Conservation (phyloP, 2,797 vertebrate species). For the Eurystomus glaucurus region DNA sequence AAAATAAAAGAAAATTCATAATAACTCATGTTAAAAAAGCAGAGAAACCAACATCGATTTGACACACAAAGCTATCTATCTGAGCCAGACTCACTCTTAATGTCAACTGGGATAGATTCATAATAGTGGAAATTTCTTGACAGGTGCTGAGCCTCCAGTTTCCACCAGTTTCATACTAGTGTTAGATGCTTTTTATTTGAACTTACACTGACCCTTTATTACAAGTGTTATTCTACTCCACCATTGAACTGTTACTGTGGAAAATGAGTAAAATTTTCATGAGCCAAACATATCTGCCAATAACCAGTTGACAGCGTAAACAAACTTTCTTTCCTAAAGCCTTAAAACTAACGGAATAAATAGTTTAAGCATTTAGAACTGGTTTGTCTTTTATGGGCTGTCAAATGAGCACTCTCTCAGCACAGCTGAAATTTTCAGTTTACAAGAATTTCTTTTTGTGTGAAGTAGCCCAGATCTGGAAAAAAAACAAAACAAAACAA, state of each 20-base stretch:
- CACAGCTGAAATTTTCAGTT: background rate
- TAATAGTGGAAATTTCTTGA: background rate
- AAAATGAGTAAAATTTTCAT: conserved; percentile 45
- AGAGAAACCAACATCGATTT: background rate
- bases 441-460: background rate
- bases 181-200: background rate
- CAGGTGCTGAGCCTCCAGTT: background rate
- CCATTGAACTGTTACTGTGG: background rate
- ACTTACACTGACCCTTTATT: background rate
- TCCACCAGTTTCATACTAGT: background rate
- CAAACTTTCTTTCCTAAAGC: conserved; percentile 22
- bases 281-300: background rate
- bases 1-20: background rate
- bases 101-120: background rate
- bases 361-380: conserved; percentile 50
- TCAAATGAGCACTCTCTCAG: background rate
- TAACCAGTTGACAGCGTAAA: conserved; percentile 30
- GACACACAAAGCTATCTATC: background rate
- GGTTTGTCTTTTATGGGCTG: background rate
- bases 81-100: background rate
- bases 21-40: background rate
- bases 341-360: conserved; percentile 48
- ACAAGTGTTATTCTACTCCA: background rate
- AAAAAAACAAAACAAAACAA: background rate
- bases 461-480: background rate